phyloP scores from a whole-genome alignment of 2,888 invertebrate genomes.

The Tetranychus truncatus region DNA sequence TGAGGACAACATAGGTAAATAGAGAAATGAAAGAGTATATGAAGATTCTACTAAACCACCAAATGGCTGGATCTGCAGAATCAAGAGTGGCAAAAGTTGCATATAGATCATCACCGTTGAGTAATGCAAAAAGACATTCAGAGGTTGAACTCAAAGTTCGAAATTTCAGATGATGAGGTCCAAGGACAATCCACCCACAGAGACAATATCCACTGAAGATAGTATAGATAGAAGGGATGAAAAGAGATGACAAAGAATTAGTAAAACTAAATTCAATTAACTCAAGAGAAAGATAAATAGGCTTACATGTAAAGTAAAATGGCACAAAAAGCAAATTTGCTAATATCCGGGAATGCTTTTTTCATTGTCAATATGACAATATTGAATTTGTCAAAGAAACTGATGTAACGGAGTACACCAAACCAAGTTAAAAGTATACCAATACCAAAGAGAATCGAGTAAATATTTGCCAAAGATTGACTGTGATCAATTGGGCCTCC shows the following conservation, averaged over 20 bases:
- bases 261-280: not conserved
- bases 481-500: slow-evolving; percentile 64
- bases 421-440: slow-evolving; percentile 94
- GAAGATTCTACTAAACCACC: slow-evolving; percentile 88
- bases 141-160: slow-evolving; percentile 73
- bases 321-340: slow-evolving; percentile 80
- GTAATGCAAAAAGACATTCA: slow-evolving; percentile 85
- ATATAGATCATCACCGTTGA: slow-evolving; percentile 99
- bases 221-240: no score
- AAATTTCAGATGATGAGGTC: slow-evolving; percentile 95
- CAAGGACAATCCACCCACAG: slow-evolving; percentile 93
- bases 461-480: slow-evolving; percentile 72
- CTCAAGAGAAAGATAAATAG: not conserved
- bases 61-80: slow-evolving; percentile 36
- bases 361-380: slow-evolving; percentile 85
- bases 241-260: not conserved
- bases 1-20: slow-evolving; percentile 92
- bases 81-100: slow-evolving; percentile 69
- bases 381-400: slow-evolving; percentile 95
- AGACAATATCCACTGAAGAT: slow-evolving; percentile 64
- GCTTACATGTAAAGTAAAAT: slow-evolving; percentile 55
- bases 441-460: slow-evolving; percentile 80
- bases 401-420: slow-evolving; percentile 83
- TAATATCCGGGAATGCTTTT: slow-evolving; percentile 79
- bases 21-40: slow-evolving; percentile 85